phyloP scores from a whole-genome alignment of 2,888 invertebrate species.

The Pachydiplax longipennis region DNA sequence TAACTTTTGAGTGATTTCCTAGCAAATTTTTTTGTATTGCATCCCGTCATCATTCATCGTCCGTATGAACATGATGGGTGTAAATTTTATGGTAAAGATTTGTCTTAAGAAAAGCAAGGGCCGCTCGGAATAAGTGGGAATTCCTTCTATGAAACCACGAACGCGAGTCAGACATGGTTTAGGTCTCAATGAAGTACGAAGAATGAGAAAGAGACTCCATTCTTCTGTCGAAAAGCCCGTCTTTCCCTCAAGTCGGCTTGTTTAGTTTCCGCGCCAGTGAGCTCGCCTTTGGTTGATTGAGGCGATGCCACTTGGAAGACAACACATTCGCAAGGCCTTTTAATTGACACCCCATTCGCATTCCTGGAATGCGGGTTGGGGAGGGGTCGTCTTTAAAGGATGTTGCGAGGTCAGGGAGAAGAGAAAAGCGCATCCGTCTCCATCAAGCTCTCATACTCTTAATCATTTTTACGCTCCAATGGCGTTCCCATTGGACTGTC shows the following conservation, averaged over 20 bases:
- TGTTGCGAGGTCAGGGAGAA: conserved; percentile 14
- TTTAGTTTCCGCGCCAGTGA: neutral
- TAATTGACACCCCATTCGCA: conserved; percentile 22
- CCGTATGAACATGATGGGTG: too few species aligned
- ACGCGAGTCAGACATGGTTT: too few species aligned
- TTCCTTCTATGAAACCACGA: too few species aligned
- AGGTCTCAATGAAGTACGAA: neutral
- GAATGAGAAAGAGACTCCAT: neutral
- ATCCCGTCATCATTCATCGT: fast-evolving
- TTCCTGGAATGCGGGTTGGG: neutral
- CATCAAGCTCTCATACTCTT: conserved; percentile 26
- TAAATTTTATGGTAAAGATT: too few species aligned
- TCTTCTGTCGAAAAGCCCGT: neutral
- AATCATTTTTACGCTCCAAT: conserved; percentile 12
- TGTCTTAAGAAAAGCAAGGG: too few species aligned
- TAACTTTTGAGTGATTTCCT: too few species aligned
- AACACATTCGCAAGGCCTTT: conserved; percentile 9
- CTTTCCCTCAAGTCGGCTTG: neutral
- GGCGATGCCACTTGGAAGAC: conserved; percentile 12
- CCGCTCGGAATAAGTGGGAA: too few species aligned
- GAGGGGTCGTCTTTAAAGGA: neutral
- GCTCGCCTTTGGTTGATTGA: neutral
- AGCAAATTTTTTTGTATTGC: too few species aligned
- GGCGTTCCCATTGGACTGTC: conserved; percentile 14
- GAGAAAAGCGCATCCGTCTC: conserved; percentile 29